Evolutionary conservation across 2,113 vertebrate species (phyloP), one percentile per base, ranked within the genome.

Genomic region (Percopsis transmontana): DNA sequence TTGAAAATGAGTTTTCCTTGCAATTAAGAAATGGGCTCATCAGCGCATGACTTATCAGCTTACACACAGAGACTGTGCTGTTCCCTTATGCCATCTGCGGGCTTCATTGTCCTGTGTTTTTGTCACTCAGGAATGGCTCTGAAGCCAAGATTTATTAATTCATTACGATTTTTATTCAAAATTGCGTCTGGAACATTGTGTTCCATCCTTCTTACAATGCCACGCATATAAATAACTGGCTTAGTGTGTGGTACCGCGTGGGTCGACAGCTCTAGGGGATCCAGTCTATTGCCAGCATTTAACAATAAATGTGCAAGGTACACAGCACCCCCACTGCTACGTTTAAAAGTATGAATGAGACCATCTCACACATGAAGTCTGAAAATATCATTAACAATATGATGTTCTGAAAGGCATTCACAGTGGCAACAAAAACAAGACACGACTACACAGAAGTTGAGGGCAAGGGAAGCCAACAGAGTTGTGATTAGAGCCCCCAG

Each of bases 31-130:
- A 90, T 87, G 80, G 84, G 88, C 88, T 92, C 90, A 93, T 92
- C 90, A 88, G 88, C 89, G 89, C 89, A 79, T 91, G 89, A 92
- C 92, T 92, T 92, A 91, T 92, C 91, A 90, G 90, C 87, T 88
- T 90, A 88, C 85, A 88, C 89, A 89, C 88, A 90, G 81, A 90
- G 80, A 85, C 85, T 86, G 77, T 81, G 76, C 82, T 90, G 75
- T 85, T 91, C 88, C 77, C 66, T 68, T 77, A 66, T 81, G 76
- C 86, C 82, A 88, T 90, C 89, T 90, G 84, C 76, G 62, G 75
- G 76, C 68, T 83, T 86, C 90, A 87, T 88, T 90, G 91, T 90
- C 84, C 81, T 72, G 66, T 58, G n/a, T 18, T 67, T 77, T 66
- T 77, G 85, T 89, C 82, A 76, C 60, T 85, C 84, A 87, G 86